Evolutionary conservation across 2,113 vertebrate species (phyloP), one percentile per base, ranked within the genome.

Genomic region (Amazona guildingii): DNA sequence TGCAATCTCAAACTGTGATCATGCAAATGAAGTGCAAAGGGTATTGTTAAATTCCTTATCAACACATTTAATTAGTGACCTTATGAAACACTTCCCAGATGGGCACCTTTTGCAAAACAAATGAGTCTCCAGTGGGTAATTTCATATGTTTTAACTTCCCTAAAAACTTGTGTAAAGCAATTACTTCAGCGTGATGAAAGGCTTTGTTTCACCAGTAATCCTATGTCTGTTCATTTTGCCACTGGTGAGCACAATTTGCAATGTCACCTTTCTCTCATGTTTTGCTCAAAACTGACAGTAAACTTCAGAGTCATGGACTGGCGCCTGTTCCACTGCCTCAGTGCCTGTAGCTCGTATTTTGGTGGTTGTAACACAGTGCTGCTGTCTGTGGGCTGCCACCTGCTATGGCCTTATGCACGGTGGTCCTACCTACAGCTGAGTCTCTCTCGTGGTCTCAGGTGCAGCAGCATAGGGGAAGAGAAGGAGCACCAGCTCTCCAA

Each of bases 21-120:
- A 17, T n/a, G 39, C 73, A 96, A 97, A 97, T 72, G 17, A 92
- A 96, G 66, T 33, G 62, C 68, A 41, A 43, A 94, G 86, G 63
- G 72, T 67, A 57, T 88, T 96, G 67, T 51, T 88, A 96, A 95
- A 86, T 79, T 95, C 59, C 66, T 77, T 96, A 94, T 96, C 92
- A 97, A 97, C 95, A 96, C 90, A 81, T 97, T 92, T 97, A 97
- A 97, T 97, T 96, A 88, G 51, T 48, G 13, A 48, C 37, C 31
- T 77, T 81, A 86, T 94, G 96, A 95, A 89, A 67, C 39, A 43
- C 68, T 89, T 93, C 79, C 92, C 91, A 66, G 41, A 52, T 61
- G 67, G 28, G 33, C 87, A 72, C 14, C 20, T 77, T 96, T 90
- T 92, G 46, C 66, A 89, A 93, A 96, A 84, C 72, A 96, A 81